Evolutionary conservation across 2,888 invertebrate species (phyloP).

Genomic region (Parochlus steinenii): DNA sequence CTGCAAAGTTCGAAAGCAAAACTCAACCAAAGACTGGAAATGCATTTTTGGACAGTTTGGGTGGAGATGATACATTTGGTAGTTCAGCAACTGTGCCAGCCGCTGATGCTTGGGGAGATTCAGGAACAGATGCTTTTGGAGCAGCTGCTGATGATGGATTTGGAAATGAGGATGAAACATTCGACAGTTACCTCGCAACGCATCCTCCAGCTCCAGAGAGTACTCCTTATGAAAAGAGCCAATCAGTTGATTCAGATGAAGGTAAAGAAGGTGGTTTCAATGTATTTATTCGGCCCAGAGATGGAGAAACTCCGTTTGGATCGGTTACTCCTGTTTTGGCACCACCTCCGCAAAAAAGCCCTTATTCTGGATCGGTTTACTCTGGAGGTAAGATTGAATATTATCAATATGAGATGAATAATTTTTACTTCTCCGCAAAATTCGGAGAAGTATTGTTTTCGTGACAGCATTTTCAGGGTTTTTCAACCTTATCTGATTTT

Average conservation of each 20-base stretch:
- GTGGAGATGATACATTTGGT: conserved; percentile 26
- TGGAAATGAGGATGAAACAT: conserved; percentile 48
- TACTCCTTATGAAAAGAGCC: conserved; percentile 41
- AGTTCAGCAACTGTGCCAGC: conserved; percentile 18
- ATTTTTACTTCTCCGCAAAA: neutral
- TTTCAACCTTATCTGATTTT: too few species aligned
- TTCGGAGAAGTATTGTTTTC: too few species aligned
- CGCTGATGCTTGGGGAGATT: conserved; percentile 29
- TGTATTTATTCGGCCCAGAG: conserved; percentile 50
- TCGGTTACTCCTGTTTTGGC: conserved; percentile 53
- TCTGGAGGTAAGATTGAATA: conserved; percentile 16
- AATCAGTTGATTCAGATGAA: conserved; percentile 62
- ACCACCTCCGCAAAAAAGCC: conserved; percentile 36
- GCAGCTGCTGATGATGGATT: conserved; percentile 32
- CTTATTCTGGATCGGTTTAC: conserved; percentile 19
- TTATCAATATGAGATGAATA: neutral
- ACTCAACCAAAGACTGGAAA: conserved; percentile 22
- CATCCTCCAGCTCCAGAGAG: conserved; percentile 58
- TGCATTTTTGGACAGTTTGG: conserved; percentile 17
- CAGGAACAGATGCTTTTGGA: conserved; percentile 24
- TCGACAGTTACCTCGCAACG: conserved; percentile 67
- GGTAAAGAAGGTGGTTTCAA: conserved; percentile 67
- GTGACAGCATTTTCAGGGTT: too few species aligned
- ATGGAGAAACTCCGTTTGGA: conserved; percentile 26
- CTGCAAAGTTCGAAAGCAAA: conserved; percentile 72